Base-by-base conservation (phyloP, 2,113 vertebrate genomes). In the human region DNA sequence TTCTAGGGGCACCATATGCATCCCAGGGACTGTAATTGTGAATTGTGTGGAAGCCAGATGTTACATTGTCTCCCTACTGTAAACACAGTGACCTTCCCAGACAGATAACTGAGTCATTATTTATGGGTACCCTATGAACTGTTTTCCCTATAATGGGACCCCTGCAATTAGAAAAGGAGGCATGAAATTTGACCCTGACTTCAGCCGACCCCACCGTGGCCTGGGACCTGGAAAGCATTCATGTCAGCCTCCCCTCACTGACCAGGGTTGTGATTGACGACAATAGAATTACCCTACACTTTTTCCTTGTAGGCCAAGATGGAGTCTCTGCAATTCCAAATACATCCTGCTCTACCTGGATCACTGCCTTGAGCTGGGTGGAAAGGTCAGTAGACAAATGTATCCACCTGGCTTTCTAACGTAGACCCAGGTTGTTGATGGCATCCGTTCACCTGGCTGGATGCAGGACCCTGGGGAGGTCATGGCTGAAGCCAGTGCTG, bases 401-500 rank as follows among this genome's bases (percentile, higher is more conserved):
- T 43, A 32, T 23, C 68, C n/a, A 25, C 11, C 8, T 68, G 40
- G 40, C 50, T 70, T 90, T 61, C 86, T 27, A 70, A 50, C 18
- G 20, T 17, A 70, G 73, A 38, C 43, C 30, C 55, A 22, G 27
- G 17, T 7, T 6, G 45, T 38, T 22, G 30, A 17, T 25, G 38
- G 43, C 43, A 22, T 83, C 5, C 57, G 11, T 57, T 75, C 20
- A 6, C 8, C 5, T 16, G 80, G 22, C 17, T 30, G 23, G 38
- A 72, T 22, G 17, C 5, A 0, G 35, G 90, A 32, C 22, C 20
- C 25, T 38, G 27, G 43, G 27, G 12, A 57, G n/a, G 38, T 2
- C 1, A 0, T 10, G 61, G 14, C 4, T 8, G 18, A 32, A 16
- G n/a, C 57, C 23, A 4, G 0, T 70, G 22, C 13, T 45, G 10